Conservation (phyloP, 2,113 vertebrate genomes). For the Ctenomys sociabilis region DNA sequence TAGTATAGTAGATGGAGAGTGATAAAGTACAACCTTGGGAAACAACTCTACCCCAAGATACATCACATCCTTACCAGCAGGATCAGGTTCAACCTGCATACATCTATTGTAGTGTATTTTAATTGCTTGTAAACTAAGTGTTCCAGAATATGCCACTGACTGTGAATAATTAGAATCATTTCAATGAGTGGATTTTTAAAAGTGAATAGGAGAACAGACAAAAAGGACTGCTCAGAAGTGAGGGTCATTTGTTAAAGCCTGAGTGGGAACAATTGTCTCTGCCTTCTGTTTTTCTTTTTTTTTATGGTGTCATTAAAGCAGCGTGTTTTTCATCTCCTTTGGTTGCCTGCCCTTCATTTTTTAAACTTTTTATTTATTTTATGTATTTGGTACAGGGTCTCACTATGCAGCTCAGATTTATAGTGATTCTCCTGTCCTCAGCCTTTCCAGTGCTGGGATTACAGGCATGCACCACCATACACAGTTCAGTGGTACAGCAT, state of each 20-base stretch:
- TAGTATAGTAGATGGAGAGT: slow-evolving; percentile 43
- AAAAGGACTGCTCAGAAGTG: slow-evolving; percentile 66
- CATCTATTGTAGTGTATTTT: slow-evolving; percentile 79
- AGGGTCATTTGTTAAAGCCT: slow-evolving; percentile 62
- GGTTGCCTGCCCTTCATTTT: slow-evolving; percentile 63
- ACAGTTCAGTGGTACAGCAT: no score
- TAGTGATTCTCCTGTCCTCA: no score
- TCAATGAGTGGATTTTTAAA: slow-evolving; percentile 68
- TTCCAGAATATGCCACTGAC: slow-evolving; percentile 78
- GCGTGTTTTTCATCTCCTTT: slow-evolving; percentile 68
- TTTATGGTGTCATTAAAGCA: slow-evolving; percentile 60
- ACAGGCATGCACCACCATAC: no score
- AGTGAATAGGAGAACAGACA: slow-evolving; percentile 67
- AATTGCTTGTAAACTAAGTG: slow-evolving; percentile 81
- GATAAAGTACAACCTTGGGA: slow-evolving; percentile 29
- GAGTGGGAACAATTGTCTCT: slow-evolving; percentile 65
- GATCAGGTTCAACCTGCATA: slow-evolving; percentile 72
- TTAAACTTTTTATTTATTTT: background rate
- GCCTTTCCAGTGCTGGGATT: no score
- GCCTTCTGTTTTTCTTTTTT: slow-evolving; percentile 60
- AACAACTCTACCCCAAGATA: slow-evolving; percentile 49
- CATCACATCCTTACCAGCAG: slow-evolving; percentile 56
- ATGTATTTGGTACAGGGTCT: no score
- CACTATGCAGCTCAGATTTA: no score
- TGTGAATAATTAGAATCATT: slow-evolving; percentile 78